Evolutionary conservation across 2,888 invertebrate genomes (phyloP), one percentile per base, ranked within the genome.

Genomic region (Imbricaverruca yamaguchii): DNA sequence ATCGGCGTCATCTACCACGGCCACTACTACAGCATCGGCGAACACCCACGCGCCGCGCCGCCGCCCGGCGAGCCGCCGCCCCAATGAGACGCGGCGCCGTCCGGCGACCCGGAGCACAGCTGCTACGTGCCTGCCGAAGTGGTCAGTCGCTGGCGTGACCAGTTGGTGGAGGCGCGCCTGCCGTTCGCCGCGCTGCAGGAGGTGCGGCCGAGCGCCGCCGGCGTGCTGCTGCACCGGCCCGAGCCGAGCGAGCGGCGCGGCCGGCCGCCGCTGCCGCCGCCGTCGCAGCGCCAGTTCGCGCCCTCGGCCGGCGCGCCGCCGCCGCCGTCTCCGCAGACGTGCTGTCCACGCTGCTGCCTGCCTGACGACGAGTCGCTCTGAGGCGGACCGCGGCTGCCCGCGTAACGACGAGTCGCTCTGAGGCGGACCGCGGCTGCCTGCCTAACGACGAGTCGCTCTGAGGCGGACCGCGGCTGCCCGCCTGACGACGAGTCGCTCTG

Each of bases 1-100:
- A 90, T 96, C 84, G 96, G 96, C 84, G 94, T 96, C 85, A 94
- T 96, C 87, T 96, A 96, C 89, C 95, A 96, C 89, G 95, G 95
- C 65, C 65, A 65, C 65, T 9, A n/a, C 18, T 18, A 23, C 65
- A 9, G 65, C 23, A n/a, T 65, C 65, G 65, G 65, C 18, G 18
- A 65, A 12, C 9, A 18, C 65, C 65, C 59, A 1, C 11, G 59
- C 59, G 11, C 59, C 59, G 59, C 11, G 65, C 65, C 65, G 65
- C 18, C 65, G 23, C 65, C 65, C n/a, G 65, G n/a, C 65, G 65
- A 65, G 65, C 65, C 65, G 65, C 65, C 65, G 18, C 65, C 65
- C n/a, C 18, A 18, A 65, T 18, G 65, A 59, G 59, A 59, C 12
- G 12, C 12, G 12, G 59, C 3, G 59, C 59, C 59, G 59, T 15